Conservation (phyloP, 2,113 vertebrate species). For the Gobio gobio region DNA sequence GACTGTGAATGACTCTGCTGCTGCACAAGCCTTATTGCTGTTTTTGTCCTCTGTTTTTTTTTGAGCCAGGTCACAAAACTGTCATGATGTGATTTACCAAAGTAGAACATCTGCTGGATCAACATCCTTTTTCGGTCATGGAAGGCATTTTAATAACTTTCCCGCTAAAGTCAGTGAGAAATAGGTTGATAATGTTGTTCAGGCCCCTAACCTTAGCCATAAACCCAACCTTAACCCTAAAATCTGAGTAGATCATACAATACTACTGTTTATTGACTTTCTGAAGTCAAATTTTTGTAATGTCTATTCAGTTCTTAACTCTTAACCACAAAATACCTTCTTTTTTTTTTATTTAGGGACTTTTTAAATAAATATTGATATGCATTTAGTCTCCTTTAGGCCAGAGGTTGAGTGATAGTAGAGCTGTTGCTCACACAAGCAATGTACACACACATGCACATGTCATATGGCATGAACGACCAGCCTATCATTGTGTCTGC, state of each 20-base stretch:
- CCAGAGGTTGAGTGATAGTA: not conserved
- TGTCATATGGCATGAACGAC: conserved; percentile 9
- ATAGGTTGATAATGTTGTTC: not conserved
- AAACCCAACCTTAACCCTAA: not conserved
- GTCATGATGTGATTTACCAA: not conserved
- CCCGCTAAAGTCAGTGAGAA: not conserved
- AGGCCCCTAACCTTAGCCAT: not conserved
- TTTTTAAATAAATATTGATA: not conserved
- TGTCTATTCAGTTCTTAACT: not conserved
- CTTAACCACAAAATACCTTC: too few species aligned
- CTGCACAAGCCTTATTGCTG: not conserved
- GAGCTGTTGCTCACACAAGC: conserved; percentile 11
- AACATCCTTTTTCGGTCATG: not conserved
- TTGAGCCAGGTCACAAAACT: not conserved
- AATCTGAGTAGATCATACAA: not conserved
- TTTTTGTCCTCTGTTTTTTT: not conserved
- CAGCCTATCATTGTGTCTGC: not conserved
- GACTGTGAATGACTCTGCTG: not conserved
- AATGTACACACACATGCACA: conserved; percentile 1
- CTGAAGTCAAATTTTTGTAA: not conserved
- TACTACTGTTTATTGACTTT: not conserved
- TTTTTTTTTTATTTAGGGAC: too few species aligned
- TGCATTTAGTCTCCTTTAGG: not conserved
- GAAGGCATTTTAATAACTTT: not conserved
- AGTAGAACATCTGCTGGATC: conserved; percentile 8